Evolutionary conservation across 2,113 vertebrate species (phyloP).

Genomic region (Cavia aperea): DNA sequence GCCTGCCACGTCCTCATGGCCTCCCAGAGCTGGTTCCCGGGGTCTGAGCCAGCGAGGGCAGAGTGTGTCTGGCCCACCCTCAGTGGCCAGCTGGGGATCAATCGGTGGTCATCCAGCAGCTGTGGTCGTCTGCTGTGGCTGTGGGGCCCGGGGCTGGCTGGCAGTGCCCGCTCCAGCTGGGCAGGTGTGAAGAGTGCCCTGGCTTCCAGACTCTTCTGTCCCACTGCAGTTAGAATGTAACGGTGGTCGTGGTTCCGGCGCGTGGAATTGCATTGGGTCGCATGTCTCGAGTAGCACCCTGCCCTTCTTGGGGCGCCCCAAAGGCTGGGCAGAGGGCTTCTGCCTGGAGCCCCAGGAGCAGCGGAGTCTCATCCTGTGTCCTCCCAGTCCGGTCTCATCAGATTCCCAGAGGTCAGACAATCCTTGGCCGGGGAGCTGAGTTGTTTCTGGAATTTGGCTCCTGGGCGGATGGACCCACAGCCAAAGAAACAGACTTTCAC

Average conservation of each 20-base stretch:
- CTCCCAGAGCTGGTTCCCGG: background rate
- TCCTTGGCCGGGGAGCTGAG: background rate
- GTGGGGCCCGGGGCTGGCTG: accelerated
- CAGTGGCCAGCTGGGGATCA: background rate
- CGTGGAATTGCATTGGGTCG: background rate
- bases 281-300: background rate
- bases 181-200: accelerated
- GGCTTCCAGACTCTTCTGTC: background rate
- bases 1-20: accelerated
- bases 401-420: background rate
- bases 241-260: too few relatives aligned
- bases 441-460: background rate
- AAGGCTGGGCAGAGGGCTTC: background rate
- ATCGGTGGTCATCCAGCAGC: too few relatives aligned
- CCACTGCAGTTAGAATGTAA: accelerated
- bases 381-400: accelerated
- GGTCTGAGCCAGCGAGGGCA: background rate
- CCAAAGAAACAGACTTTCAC: accelerated
- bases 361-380: accelerated
- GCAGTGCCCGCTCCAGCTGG: too few relatives aligned
- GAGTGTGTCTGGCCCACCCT: background rate
- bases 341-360: accelerated
- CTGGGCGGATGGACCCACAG: accelerated
- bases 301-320: background rate
- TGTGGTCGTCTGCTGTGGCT: too few relatives aligned